Evolutionary conservation across 2,113 vertebrate genomes (phyloP), one percentile per base, ranked within the genome.

Genomic region (Etheostoma cragini): DNA sequence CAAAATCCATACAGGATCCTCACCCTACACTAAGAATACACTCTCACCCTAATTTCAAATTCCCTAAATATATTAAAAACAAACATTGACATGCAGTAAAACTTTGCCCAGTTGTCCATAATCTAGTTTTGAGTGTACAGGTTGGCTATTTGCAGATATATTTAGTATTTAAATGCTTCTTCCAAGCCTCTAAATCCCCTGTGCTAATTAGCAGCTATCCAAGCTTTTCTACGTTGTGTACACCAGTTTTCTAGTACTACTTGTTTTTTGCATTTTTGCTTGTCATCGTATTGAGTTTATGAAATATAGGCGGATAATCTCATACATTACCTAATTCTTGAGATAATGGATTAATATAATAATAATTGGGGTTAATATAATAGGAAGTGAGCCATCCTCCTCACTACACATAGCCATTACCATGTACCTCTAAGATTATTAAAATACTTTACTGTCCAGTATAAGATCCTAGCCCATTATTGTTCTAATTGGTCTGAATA

Each of bases 301-400:
- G 17, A 30, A 76, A 52, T 61, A 74, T 14, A 42, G 24, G 7
- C 16, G 1, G 52, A 69, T 85, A 78, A 89, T 81, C 76, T 86
- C 68, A 50, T 75, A 61, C 80, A 79, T 42, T 69, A 81, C 72
- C 76, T 81, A 56, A 71, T 38, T 80, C 80, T 80, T 80, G 35
- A 70, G 70, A 62, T 78, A 86, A 82, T 82, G 81, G 85, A 87
- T 91, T 91, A 89, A n/a, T n/a, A n/a, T n/a, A n/a, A n/a, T n/a
- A n/a, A n/a, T n/a, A n/a, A 70, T 68, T 26, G 22, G 54, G 54
- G 68, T 3, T 87, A 80, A 87, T 81, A 33, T 82, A 30, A 82
- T 68, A 82, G 8, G 56, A 86, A 79, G 68, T 74, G 3, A 58
- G 47, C 76, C 63, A 68, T 76, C 68, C 21, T 63, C 45, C 67